Base-by-base conservation (phyloP, 2,113 vertebrate genomes). In the Hyperopisus bebe region DNA sequence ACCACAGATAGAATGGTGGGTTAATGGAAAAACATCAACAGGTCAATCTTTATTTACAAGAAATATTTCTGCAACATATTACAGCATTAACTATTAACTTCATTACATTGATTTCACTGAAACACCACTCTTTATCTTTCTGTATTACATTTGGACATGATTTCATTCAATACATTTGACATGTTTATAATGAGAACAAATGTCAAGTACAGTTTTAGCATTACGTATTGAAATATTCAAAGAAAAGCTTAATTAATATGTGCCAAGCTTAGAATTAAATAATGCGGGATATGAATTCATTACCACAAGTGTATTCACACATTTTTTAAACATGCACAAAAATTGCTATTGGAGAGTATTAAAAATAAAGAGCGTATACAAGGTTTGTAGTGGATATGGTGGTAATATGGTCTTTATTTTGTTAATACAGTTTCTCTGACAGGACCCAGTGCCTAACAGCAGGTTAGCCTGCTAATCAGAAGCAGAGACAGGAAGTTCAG, bases 381-480 rank as follows among this genome's bases (percentile, higher is more conserved):
- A 80, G 35, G 31, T 19, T 42, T 19, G 35, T 17, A 42, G 74
- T 42, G 35, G 35, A 80, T 88, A 5, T 90, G 91, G 74, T 89
- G 90, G 91, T 87, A 91, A 93, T 91, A 92, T 77, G 27, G 86
- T 91, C 46, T 93, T 94, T 94, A 94, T 94, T 95, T 55, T 88
- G 77, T 90, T 92, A 92, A 85, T 55, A 46, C 66, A 58, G 53
- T 92, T 86, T 62, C 80, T 89, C 24, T 83, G 58, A 48, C 85
- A 77, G 48, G 44, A 90, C 47, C 90, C 77, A 86, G 74, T 86
- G 90, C 70, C 70, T 80, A 21, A 84, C 90, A 74, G 42, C 89
- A 90, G 19, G 89, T 46, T 91, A 84, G 44, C 91, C 53, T 90
- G 53, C 89, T 77, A 47, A 24, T 89, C 90, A 91, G 91, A 90